phyloP scores from a whole-genome alignment of 2,888 invertebrate genomes.

The Mythimna albipuncta region DNA sequence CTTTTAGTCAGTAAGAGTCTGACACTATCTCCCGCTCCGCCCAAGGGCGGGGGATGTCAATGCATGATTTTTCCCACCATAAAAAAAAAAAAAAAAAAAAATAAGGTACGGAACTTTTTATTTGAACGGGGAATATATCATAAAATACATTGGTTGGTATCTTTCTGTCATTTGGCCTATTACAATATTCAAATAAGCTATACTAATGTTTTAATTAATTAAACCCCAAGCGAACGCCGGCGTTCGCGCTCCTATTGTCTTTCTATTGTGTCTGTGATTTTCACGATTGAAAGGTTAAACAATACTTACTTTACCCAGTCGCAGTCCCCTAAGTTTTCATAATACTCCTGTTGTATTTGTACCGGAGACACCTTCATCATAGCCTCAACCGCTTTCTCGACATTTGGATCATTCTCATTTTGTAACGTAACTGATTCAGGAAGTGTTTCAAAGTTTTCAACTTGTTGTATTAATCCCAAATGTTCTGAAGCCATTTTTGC shows the following conservation, averaged over 20 bases:
- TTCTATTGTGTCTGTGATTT: too few relatives aligned
- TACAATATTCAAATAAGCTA: not conserved
- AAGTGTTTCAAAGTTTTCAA: conserved; percentile 48
- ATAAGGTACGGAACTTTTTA: not conserved
- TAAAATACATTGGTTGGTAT: too few relatives aligned
- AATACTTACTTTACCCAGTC: conserved; percentile 88
- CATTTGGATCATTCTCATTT: conserved; percentile 36
- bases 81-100: too few relatives aligned
- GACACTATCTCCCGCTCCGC: too few relatives aligned
- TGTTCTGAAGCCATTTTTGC: conserved; percentile 49
- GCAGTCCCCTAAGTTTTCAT: conserved; percentile 89
- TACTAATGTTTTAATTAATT: too few relatives aligned
- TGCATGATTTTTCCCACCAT: too few relatives aligned
- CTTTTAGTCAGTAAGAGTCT: too few relatives aligned
- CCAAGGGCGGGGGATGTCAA: too few relatives aligned
- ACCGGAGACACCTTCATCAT: conserved; percentile 74
- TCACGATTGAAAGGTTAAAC: too few relatives aligned
- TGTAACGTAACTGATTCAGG: conserved; percentile 39
- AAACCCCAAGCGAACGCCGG: too few relatives aligned
- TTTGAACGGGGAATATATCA: not conserved
- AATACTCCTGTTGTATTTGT: conserved; percentile 90
- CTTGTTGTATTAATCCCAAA: conserved; percentile 43
- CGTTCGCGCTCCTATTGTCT: too few relatives aligned
- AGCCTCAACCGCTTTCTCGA: conserved; percentile 47
- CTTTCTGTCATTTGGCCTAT: too few relatives aligned